phyloP scores from a whole-genome alignment of 2,113 vertebrate species.

The Anser brachyrhynchus region DNA sequence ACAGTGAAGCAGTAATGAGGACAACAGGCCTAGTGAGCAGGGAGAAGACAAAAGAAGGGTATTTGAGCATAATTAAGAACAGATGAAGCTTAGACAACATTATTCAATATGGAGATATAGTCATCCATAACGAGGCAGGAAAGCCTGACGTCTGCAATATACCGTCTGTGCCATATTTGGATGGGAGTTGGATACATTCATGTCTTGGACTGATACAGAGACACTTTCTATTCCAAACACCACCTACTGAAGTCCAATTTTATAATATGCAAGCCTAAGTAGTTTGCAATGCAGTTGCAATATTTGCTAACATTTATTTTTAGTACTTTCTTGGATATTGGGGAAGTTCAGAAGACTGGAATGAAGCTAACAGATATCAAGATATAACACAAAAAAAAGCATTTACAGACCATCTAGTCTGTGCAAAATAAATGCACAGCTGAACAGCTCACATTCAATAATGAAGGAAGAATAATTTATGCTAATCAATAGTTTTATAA shows the following conservation, averaged over 20 bases:
- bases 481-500: slow-evolving; percentile 7
- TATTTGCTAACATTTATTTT: neutral
- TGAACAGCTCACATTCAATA: neutral
- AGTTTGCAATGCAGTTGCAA: neutral
- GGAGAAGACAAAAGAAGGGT: slow-evolving; percentile 31
- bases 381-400: neutral
- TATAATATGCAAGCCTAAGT: neutral
- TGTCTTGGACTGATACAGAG: neutral
- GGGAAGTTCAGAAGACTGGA: neutral
- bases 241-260: neutral
- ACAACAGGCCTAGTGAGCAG: neutral
- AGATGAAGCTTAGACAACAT: slow-evolving; percentile 20
- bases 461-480: neutral
- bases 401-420: neutral
- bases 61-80: slow-evolving; percentile 48
- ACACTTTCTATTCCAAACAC: slow-evolving; percentile 1
- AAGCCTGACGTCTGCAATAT: neutral
- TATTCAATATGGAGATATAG: slow-evolving; percentile 11
- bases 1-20: slow-evolving; percentile 41
- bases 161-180: slow-evolving; percentile 10
- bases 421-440: neutral
- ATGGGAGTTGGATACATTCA: neutral
- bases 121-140: slow-evolving; percentile 36
- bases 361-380: neutral
- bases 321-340: neutral